These are phyloP conservation scores for Trachelus iudaicus DNA, from an alignment of 2,888 invertebrate genomes.

Conservation along the genomic window DNA sequence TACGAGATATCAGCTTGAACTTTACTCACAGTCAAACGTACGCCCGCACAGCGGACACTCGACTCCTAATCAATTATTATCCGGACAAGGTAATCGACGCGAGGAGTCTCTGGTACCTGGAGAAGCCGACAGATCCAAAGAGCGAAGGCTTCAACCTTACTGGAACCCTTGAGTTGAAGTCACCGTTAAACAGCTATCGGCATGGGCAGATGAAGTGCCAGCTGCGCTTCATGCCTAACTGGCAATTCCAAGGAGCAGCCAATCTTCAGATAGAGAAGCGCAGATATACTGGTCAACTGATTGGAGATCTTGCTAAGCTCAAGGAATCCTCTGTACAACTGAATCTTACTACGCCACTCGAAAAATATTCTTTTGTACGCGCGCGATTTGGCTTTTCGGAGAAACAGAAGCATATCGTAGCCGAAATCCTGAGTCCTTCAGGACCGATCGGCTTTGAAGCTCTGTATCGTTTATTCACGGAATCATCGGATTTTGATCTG, in stretches of 20 bases:
- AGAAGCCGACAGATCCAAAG: constrained; percentile 63
- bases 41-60: constrained; percentile 66
- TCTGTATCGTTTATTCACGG: constrained; percentile 71
- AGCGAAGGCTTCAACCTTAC: constrained; percentile 72
- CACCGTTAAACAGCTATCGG: constrained; percentile 75
- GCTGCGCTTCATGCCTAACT: constrained; percentile 73
- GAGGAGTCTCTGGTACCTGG: constrained; percentile 77
- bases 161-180: constrained; percentile 73
- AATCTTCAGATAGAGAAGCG: constrained; percentile 78
- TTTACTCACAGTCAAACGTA: constrained; percentile 69
- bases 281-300: constrained; percentile 71
- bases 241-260: constrained; percentile 76
- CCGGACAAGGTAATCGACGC: constrained; percentile 76
- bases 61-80: constrained; percentile 69
- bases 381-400: constrained; percentile 81
- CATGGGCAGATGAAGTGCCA: constrained; percentile 77
- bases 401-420: constrained; percentile 76
- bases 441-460: constrained; percentile 79
- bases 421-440: constrained; percentile 76
- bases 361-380: constrained; percentile 73
- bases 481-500: constrained; percentile 76
- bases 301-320: constrained; percentile 76
- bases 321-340: constrained; percentile 81
- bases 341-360: constrained; percentile 80
- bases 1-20: constrained; percentile 70